A percentile compares a stretch with the other conserved stretches of the same genome.
These are phyloP conservation scores for Nipponia nippon DNA, from an alignment of 2,113 vertebrate genomes.

Conservation along the genomic window DNA sequence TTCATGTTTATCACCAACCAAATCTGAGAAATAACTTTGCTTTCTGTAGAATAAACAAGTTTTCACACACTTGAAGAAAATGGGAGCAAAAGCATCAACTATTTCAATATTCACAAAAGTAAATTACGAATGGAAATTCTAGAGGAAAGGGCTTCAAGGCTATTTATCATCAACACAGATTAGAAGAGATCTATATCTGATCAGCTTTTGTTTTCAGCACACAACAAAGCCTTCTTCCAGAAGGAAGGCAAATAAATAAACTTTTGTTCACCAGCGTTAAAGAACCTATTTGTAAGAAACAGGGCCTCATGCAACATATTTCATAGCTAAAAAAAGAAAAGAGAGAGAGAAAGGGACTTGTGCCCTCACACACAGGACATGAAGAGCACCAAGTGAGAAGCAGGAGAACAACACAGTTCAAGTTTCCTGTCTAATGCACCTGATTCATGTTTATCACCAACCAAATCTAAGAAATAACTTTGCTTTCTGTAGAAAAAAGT, in stretches of 20 bases:
- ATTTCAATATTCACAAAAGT: background rate
- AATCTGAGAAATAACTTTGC: background rate
- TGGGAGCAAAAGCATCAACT: background rate
- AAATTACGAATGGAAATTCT: background rate
- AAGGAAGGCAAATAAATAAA: constrained; percentile 24
- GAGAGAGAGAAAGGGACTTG: background rate
- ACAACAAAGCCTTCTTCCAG: constrained; percentile 27
- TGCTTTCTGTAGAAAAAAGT: background rate
- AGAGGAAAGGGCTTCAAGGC: background rate
- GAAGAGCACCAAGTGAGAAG: background rate
- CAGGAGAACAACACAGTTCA: background rate
- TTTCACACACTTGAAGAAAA: background rate
- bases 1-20: background rate
- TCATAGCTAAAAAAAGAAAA: background rate
- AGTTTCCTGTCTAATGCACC: background rate
- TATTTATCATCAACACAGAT: background rate
- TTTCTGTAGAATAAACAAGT: background rate
- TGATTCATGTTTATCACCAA: background rate
- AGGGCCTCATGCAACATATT: background rate
- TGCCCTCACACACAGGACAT: background rate
- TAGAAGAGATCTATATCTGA: background rate
- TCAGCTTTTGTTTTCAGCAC: constrained; percentile 12
- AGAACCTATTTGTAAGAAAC: constrained; percentile 36
- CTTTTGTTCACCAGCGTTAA: constrained; percentile 24
- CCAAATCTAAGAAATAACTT: background rate